phyloP scores from a whole-genome alignment of 2,797 vertebrate genomes.

The Falco naumanni region DNA sequence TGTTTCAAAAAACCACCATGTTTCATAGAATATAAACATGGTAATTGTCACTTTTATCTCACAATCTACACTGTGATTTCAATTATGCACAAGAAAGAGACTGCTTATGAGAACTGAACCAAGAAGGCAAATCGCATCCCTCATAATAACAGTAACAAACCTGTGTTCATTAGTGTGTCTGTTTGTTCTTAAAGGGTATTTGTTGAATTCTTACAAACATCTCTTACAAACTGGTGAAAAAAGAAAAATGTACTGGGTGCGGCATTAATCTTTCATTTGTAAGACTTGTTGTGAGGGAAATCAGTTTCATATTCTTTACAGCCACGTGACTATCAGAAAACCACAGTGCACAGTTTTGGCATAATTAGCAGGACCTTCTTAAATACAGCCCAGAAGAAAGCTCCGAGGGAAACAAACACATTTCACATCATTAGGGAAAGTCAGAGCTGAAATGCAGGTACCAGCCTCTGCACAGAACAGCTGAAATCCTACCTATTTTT shows the following conservation, averaged over 20 bases:
- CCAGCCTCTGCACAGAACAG: background rate
- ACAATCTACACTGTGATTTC: constrained; percentile 54
- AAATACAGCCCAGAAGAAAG: constrained; percentile 33
- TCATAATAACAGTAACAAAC: constrained; percentile 31
- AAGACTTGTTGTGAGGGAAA: constrained; percentile 38
- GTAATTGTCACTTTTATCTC: constrained; percentile 55
- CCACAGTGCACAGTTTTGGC: constrained; percentile 13
- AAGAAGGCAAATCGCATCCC: background rate
- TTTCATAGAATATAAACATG: constrained; percentile 1
- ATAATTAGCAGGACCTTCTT: constrained; percentile 54
- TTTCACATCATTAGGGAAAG: constrained; percentile 32
- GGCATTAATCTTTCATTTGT: constrained; percentile 12
- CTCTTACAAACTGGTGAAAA: background rate
- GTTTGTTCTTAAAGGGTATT: constrained; percentile 30
- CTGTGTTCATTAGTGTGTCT: background rate
- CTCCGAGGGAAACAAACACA: constrained; percentile 12
- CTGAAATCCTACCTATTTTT: constrained; percentile 64
- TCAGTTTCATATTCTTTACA: constrained; percentile 32
- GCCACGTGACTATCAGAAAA: constrained; percentile 51
- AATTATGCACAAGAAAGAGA: constrained; percentile 46
- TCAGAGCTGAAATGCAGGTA: constrained; percentile 29
- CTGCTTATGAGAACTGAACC: constrained; percentile 15
- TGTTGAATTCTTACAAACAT: constrained; percentile 23
- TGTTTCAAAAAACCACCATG: background rate
- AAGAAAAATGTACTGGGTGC: constrained; percentile 3